Percentiles rank a stretch among this genome's conserved stretches.
Evolutionary conservation across 2,888 invertebrate genomes (phyloP).

Genomic region (Lagria hirta): DNA sequence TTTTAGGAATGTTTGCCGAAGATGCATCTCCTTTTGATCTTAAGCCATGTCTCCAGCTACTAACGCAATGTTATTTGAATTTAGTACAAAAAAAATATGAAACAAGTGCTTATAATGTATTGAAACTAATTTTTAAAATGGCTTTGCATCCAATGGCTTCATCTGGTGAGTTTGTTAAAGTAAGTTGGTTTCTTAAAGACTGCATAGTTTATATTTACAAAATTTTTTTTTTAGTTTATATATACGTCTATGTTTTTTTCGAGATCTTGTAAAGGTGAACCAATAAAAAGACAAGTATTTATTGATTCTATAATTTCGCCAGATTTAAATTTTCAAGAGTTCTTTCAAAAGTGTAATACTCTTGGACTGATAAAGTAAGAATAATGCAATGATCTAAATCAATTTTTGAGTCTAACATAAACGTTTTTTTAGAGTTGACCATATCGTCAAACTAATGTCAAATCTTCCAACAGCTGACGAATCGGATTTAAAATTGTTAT

Average conservation of each 20-base stretch:
- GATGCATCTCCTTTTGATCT: constrained; percentile 20
- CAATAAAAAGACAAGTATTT: constrained; percentile 5
- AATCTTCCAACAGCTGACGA: constrained; percentile 8
- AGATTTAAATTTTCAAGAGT: constrained; percentile 21
- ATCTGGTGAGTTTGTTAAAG: constrained; percentile 25
- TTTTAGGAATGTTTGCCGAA: constrained; percentile 16
- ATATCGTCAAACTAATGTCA: constrained; percentile 10
- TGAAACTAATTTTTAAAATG: constrained; percentile 26
- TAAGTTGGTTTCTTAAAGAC: constrained; percentile 6
- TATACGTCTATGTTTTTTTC: constrained; percentile 20
- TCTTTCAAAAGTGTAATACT: constrained; percentile 23
- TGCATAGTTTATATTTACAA: neutral
- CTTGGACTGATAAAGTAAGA: constrained; percentile 20
- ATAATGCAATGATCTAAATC: too few species aligned
- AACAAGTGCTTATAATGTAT: constrained; percentile 11
- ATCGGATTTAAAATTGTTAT: constrained; percentile 18
- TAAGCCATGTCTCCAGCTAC: constrained; percentile 15
- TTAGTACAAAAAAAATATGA: constrained; percentile 4
- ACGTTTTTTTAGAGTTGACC: constrained; percentile 14
- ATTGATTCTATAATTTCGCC: constrained; percentile 19
- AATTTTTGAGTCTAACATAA: neutral
- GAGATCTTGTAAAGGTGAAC: constrained; percentile 14
- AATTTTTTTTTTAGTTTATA: constrained; percentile 13
- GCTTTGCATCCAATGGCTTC: constrained; percentile 26
- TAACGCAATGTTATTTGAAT: constrained; percentile 16